These are phyloP conservation scores for Jordanella pulchra DNA, from an alignment of 2,797 vertebrate species.

Conservation along the genomic window DNA sequence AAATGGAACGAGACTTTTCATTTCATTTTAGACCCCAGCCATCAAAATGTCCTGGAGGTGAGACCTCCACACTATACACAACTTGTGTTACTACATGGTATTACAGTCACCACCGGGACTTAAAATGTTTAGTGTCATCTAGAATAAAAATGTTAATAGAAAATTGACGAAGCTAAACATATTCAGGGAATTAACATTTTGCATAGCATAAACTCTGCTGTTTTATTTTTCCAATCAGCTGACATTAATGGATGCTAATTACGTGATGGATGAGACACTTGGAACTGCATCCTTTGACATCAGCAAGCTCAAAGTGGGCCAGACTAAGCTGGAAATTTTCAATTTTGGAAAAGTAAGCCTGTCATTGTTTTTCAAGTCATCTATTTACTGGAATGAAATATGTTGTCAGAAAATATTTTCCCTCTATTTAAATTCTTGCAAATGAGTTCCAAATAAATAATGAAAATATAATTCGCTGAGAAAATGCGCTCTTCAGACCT, in stretches of 20 bases:
- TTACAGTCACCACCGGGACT: not conserved
- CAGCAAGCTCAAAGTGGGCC: conserved; percentile 83
- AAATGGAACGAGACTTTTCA: conserved; percentile 94
- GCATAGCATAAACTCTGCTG: conserved; percentile 5
- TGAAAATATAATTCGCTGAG: not conserved
- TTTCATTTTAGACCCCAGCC: conserved; percentile 95
- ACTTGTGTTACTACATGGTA: not conserved
- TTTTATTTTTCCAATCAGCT: conserved; percentile 77
- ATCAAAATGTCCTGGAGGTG: conserved; percentile 93
- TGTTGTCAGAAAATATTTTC: not conserved
- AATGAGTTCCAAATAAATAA: not conserved
- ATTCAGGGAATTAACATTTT: not conserved
- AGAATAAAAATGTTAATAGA: not conserved
- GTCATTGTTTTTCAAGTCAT: not conserved
- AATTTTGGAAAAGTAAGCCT: conserved; percentile 89
- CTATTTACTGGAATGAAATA: not conserved
- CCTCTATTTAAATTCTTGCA: conserved; percentile 1
- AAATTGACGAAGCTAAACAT: not conserved
- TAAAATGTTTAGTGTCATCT: not conserved
- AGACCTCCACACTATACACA: conserved; percentile 27
- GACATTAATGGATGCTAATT: conserved; percentile 98
- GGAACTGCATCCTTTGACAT: conserved; percentile 87
- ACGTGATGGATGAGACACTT: conserved; percentile 96
- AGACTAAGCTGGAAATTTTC: conserved; percentile 83
- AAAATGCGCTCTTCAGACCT: not conserved